Evolutionary conservation across 1,140 invertebrate species (phyloP).

Genomic region (Bilobella aurantiaca): DNA sequence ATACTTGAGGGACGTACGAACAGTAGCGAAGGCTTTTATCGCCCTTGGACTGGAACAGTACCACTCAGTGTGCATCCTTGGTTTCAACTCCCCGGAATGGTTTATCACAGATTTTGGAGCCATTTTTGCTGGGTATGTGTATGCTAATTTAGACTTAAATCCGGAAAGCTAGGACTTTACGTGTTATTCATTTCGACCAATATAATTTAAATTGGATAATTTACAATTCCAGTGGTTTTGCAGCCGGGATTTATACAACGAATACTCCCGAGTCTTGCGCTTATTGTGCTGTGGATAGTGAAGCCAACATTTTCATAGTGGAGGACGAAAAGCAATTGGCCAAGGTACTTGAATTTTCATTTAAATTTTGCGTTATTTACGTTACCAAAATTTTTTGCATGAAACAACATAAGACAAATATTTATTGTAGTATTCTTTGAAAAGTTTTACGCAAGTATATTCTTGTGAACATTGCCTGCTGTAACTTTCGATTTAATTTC

Average conservation of each 20-base stretch:
- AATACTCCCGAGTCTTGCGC: slow-evolving; percentile 74
- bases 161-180: background rate
- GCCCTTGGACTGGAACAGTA: slow-evolving; percentile 69
- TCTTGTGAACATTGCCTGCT: too few relatives aligned
- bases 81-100: slow-evolving; percentile 88
- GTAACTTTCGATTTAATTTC: too few relatives aligned
- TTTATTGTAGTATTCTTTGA: too few relatives aligned
- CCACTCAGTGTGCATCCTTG: slow-evolving; percentile 75
- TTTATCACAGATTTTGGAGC: slow-evolving; percentile 72
- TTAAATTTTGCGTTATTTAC: too few relatives aligned
- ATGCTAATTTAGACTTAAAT: background rate
- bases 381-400: too few relatives aligned
- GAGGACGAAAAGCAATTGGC: slow-evolving; percentile 78
- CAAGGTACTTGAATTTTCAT: too few relatives aligned
- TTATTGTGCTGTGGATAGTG: slow-evolving; percentile 60
- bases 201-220: background rate
- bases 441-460: too few relatives aligned
- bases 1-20: slow-evolving; percentile 61
- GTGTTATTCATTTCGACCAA: background rate
- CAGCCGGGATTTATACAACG: slow-evolving; percentile 83
- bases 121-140: slow-evolving; percentile 76
- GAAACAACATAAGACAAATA: too few relatives aligned
- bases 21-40: slow-evolving; percentile 73
- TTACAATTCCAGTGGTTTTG: slow-evolving; percentile 55
- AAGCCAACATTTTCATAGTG: slow-evolving; percentile 75